A percentile compares a stretch with the other conserved stretches of the same genome.
Evolutionary conservation across 2,113 vertebrate species (phyloP).

Genomic region (Aphyosemion australe): DNA sequence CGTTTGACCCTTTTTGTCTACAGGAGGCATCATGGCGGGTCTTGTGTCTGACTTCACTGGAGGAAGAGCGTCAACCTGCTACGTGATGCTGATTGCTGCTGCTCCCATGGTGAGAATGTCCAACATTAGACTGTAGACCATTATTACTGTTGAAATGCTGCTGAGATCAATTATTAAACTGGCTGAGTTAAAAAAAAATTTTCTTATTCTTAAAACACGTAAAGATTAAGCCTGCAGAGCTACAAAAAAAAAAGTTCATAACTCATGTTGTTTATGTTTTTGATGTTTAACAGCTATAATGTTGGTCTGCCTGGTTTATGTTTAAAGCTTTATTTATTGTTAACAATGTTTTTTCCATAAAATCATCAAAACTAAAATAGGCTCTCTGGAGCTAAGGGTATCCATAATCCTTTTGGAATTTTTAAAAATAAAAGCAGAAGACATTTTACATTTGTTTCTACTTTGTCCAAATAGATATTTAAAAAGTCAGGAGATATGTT

Average conservation of each 20-base stretch:
- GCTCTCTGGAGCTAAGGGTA: no score
- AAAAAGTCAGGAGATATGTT: background rate
- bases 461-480: no score
- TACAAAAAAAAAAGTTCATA: background rate
- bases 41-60: slow-evolving; percentile 89
- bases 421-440: no score
- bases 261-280: background rate
- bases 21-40: slow-evolving; percentile 92
- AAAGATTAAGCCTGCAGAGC: background rate
- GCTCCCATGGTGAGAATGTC: slow-evolving; percentile 88
- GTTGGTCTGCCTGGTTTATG: no score
- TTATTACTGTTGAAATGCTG: background rate
- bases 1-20: slow-evolving; percentile 1
- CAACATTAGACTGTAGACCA: background rate
- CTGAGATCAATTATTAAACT: no score
- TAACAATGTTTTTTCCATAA: no score
- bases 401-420: no score
- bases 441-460: no score
- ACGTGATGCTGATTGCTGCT: slow-evolving; percentile 86
- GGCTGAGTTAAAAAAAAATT: no score
- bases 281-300: background rate
- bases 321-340: no score
- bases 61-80: slow-evolving; percentile 91
- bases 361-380: no score
- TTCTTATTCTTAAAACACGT: no score